A percentile compares a stretch with the other conserved stretches of the same genome.
phyloP scores from a whole-genome alignment of 2,888 invertebrate species.

The Macrosiphum euphorbiae region DNA sequence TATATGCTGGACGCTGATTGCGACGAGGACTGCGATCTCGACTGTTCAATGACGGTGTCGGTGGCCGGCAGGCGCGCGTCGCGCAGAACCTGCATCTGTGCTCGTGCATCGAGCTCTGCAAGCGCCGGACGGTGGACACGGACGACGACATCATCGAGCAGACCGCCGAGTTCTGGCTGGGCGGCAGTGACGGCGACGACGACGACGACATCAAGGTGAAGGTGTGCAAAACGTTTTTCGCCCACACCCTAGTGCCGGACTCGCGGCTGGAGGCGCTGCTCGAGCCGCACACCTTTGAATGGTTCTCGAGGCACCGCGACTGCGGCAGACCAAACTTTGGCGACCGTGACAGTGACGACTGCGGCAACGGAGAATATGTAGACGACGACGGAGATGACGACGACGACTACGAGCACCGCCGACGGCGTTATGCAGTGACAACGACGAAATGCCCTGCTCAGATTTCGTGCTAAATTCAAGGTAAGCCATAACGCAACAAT shows the following conservation, averaged over 20 bases:
- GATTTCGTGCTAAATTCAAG: conserved; percentile 46
- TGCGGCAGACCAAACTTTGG: neutral
- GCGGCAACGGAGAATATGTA: neutral
- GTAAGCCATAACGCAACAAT: neutral
- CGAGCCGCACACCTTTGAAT: conserved; percentile 7
- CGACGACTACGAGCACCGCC: neutral
- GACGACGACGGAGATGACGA: neutral
- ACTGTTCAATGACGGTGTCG: neutral
- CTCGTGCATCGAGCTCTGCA: conserved; percentile 4
- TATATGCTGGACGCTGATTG: conserved; percentile 11
- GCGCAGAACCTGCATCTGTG: conserved; percentile 34
- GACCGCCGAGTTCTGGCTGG: conserved; percentile 44
- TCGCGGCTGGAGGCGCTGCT: conserved; percentile 33
- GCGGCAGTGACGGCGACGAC: neutral
- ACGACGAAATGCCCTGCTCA: neutral
- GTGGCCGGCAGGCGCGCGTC: neutral
- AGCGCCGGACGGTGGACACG: neutral
- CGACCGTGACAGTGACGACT: neutral
- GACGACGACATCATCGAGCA: conserved; percentile 19
- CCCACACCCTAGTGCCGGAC: conserved; percentile 29
- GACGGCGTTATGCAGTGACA: neutral
- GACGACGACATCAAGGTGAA: neutral
- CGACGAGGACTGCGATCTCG: conserved; percentile 42
- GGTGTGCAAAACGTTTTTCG: conserved; percentile 45
- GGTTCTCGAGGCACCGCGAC: conserved; percentile 12